These are phyloP conservation scores for Cabera pusaria DNA, from an alignment of 2,888 invertebrate genomes.

Conservation along the genomic window DNA sequence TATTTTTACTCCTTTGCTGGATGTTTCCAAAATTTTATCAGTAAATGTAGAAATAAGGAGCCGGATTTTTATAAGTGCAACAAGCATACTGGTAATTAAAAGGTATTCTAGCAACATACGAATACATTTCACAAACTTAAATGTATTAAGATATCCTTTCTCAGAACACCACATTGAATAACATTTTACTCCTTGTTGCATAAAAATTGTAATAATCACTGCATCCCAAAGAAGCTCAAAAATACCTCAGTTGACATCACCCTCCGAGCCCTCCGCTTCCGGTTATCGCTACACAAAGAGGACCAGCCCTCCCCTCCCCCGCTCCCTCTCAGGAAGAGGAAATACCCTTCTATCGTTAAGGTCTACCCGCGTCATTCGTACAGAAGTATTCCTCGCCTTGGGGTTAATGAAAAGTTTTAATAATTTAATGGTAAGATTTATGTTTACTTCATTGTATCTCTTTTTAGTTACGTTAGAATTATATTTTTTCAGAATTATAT, in stretches of 20 bases:
- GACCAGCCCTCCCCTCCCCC: conserved; percentile 49
- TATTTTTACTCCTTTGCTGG: too few species aligned
- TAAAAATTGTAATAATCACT: conserved; percentile 57
- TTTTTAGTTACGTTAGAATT: too few species aligned
- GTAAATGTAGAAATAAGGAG: too few species aligned
- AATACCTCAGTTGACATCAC: conserved; percentile 80
- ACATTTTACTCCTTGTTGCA: not conserved
- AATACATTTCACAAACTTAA: too few species aligned
- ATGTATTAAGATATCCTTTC: too few species aligned
- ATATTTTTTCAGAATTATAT: too few species aligned
- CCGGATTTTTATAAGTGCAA: too few species aligned
- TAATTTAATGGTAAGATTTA: conserved; percentile 23
- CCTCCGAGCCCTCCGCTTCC: conserved; percentile 79
- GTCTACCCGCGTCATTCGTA: conserved; percentile 72
- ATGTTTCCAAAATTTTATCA: too few species aligned
- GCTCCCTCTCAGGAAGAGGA: conserved; percentile 67
- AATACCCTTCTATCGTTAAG: conserved; percentile 81
- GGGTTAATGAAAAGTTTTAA: conserved; percentile 31
- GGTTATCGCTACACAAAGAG: conserved; percentile 82
- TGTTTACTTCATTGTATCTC: too few species aligned
- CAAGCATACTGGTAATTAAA: too few species aligned
- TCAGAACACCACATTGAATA: too few species aligned
- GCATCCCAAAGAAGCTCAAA: conserved; percentile 69
- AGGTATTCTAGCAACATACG: too few species aligned
- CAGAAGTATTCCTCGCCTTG: conserved; percentile 63